Evolutionary conservation across 2,113 vertebrate genomes (phyloP), one percentile per base, ranked within the genome.

Genomic region (Saccopteryx bilineata): DNA sequence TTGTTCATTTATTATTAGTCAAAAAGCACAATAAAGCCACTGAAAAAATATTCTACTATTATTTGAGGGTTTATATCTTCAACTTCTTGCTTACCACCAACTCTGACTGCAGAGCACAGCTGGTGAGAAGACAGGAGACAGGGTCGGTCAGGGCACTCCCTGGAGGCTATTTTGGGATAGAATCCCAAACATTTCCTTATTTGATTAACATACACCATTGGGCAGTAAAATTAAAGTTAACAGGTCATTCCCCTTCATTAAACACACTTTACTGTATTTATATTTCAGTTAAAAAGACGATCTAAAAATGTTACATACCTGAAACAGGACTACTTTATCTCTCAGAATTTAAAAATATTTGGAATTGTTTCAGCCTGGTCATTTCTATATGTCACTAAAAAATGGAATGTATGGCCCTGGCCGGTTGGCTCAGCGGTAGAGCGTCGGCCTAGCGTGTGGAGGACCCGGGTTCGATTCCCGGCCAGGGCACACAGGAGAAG

Each of bases 241-340:
- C 15, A 74, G 63, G 54, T 23, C 50, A 65, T 66, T 87, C 7
- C 46, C 76, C 72, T 92, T 96, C n/a, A 89, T 79, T 80, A 90
- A 50, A 48, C 65, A 75, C n/a, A 79, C 61, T 94, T 93, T 82
- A 33, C 10, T 58, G 23, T 61, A 83, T 63, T 93, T 86, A 75
- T 4, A 82, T 61, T 89, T 89, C 33, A 93, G 54, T 75, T 91
- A 82, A 76, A 68, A 89, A 87, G 74, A 80, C 7, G 81, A 84
- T 26, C 33, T 87, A 95, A 94, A 93, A 80, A 50, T 84, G 65
- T 89, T 95, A 93, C 33, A 17, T 63, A 86, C 88, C 39, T 58
- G 52, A 94, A 92, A 86, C 17, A 87, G 15, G 48, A 75, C 12
- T 78, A 69, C 50, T 90, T 74, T 17, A 26, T 46, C 39, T 50